Conservation (phyloP, 2,797 vertebrate genomes). For the Tenualosa thibaudeaui region DNA sequence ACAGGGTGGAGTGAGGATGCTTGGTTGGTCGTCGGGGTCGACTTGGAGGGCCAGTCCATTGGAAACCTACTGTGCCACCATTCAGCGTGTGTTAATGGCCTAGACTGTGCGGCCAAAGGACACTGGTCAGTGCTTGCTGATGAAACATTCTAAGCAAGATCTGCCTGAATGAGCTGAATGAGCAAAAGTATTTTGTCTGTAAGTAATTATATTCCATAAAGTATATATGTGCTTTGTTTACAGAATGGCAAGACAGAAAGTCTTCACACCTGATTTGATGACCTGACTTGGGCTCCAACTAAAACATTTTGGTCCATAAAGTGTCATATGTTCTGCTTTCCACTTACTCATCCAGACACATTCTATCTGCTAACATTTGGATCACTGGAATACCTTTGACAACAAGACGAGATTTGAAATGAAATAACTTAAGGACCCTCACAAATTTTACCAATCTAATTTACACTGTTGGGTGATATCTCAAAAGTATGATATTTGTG, state of each 20-base stretch:
- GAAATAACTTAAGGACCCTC: not conserved
- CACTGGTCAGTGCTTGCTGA: not conserved
- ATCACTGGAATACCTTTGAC: too few species aligned
- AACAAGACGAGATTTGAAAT: not conserved
- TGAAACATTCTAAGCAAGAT: not conserved
- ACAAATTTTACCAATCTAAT: not conserved
- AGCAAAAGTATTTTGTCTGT: not conserved
- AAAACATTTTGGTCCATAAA: not conserved
- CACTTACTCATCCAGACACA: not conserved
- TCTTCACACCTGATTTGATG: not conserved
- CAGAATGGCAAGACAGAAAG: not conserved
- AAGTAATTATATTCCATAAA: not conserved
- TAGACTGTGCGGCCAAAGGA: not conserved
- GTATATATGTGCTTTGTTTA: not conserved
- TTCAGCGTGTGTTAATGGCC: not conserved
- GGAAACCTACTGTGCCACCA: not conserved
- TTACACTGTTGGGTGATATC: not conserved
- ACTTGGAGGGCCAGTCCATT: not conserved
- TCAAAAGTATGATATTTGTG: not conserved
- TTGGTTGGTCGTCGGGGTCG: not conserved
- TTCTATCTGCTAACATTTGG: not conserved
- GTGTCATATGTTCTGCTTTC: not conserved
- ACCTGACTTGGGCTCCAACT: not conserved
- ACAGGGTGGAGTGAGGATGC: not conserved
- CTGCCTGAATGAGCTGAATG: not conserved